Base-by-base conservation (phyloP, 30 jellyfish, hydroid and myxozoan genomes). In the Turritopsis dohrnii region DNA sequence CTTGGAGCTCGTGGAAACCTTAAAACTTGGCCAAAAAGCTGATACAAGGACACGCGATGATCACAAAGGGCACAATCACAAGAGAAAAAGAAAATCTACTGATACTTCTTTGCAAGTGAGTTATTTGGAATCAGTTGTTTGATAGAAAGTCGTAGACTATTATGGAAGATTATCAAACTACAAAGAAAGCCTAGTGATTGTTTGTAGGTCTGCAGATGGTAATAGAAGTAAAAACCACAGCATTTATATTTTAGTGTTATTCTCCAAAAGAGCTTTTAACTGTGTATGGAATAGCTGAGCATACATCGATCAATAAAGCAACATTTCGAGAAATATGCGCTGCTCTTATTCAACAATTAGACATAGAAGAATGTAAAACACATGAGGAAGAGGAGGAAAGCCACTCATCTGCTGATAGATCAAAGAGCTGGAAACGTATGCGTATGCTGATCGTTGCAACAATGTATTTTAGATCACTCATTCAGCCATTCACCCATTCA, bases 391-490 rank as follows among this genome's bases (percentile, higher is more conserved):
- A 81, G 29, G 18, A 71, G n/a, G n/a, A n/a, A n/a, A n/a, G n/a
- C 28, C 54, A 31, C 29, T 22, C 85, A 77, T 19, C 72, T n/a
- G 60, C 9, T 20, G 27, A 24, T 84, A 84, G 74, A 30, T 92
- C 81, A 79, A 54, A 54, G 0, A 92, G 90, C 29, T 89, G 96
- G 96, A 89, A 89, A 66, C 93, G 96, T 89, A 41, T 77, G 96
- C 80, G 20, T 26, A 29, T 20, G 20, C 28, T 23, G 20, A 52
- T 66, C 30, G 41, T 28, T 8, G 22, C 13, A 81, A 41, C 60
- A 17, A 20, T 9, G 28, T 66, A 27, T 54, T 28, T 52, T 18
- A 5, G 21, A 8, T 66, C 72, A 23, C 17, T 30, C 54, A 52
- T 28, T 21, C 20, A 20, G 23, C 53, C 41, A 1, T 19, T 18